These are phyloP conservation scores for Anser brachyrhynchus DNA, from an alignment of 2,113 vertebrate genomes.

Conservation along the genomic window DNA sequence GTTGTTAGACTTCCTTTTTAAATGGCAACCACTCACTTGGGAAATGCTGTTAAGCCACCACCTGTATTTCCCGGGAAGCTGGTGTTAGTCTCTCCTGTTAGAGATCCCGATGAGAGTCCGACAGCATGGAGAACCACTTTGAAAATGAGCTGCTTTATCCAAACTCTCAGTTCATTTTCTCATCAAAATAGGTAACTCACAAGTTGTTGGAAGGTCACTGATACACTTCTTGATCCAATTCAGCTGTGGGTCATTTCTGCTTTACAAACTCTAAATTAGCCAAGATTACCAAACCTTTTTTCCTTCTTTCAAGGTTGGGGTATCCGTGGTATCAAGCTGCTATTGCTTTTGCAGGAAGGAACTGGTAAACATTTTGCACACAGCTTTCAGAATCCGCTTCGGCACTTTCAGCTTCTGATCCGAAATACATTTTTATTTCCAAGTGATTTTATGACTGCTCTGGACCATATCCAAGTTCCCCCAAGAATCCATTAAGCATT, in stretches of 20 bases:
- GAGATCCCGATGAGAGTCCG: background rate
- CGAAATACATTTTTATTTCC: constrained; percentile 11
- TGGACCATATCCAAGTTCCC: background rate
- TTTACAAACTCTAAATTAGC: background rate
- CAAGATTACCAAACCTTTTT: background rate
- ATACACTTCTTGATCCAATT: background rate
- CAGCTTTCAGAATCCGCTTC: background rate
- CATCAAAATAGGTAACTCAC: background rate
- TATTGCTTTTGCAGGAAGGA: background rate
- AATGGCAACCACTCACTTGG: rapidly evolving
- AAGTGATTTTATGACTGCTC: background rate
- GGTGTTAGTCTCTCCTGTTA: background rate
- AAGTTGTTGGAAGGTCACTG: background rate
- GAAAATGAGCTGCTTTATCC: background rate
- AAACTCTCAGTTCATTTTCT: background rate
- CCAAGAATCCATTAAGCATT: background rate
- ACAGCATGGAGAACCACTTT: background rate
- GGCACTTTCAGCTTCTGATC: background rate
- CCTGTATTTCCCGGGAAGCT: rapidly evolving
- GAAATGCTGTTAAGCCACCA: background rate
- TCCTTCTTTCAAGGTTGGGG: background rate
- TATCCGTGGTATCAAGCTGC: background rate
- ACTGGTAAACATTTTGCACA: background rate
- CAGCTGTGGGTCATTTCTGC: background rate
- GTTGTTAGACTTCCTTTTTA: background rate